phyloP scores from a whole-genome alignment of 2,888 invertebrate species.

The Boloria euphrosyne region DNA sequence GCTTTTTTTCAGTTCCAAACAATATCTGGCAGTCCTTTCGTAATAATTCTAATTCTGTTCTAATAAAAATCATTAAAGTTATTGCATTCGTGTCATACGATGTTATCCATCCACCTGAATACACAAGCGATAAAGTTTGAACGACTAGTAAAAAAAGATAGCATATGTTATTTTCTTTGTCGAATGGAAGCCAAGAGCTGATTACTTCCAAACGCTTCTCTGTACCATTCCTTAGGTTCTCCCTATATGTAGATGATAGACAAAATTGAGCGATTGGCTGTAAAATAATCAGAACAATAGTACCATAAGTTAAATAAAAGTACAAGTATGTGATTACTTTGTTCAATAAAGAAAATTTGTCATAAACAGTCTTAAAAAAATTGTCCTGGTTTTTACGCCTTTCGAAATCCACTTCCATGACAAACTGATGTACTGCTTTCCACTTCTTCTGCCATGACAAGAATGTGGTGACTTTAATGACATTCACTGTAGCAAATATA shows the following conservation, averaged over 20 bases:
- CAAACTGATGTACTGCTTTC: slow-evolving; percentile 58
- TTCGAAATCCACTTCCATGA: slow-evolving; percentile 56
- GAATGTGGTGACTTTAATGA: slow-evolving; percentile 59
- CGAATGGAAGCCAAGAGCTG: slow-evolving; percentile 68
- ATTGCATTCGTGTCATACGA: slow-evolving; percentile 66
- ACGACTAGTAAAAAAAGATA: slow-evolving; percentile 55
- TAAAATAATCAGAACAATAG: slow-evolving; percentile 55
- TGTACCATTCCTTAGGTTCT: slow-evolving; percentile 51
- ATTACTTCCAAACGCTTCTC: slow-evolving; percentile 57
- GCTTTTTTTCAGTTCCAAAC: slow-evolving; percentile 49
- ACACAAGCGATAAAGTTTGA: slow-evolving; percentile 61
- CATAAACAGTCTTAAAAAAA: slow-evolving; percentile 48
- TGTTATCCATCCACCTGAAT: slow-evolving; percentile 67
- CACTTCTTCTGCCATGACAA: slow-evolving; percentile 62
- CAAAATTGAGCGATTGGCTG: slow-evolving; percentile 57
- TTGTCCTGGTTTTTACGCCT: slow-evolving; percentile 50
- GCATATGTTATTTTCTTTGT: slow-evolving; percentile 55
- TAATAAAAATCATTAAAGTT: slow-evolving; percentile 68
- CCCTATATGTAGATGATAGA: slow-evolving; percentile 8
- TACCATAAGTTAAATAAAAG: slow-evolving; percentile 62
- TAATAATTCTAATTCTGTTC: slow-evolving; percentile 59
- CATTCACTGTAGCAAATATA: slow-evolving; percentile 62
- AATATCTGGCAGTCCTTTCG: slow-evolving; percentile 55
- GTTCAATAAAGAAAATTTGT: slow-evolving; percentile 51
- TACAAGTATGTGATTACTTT: slow-evolving; percentile 61